Evolutionary conservation across 2,888 invertebrate species (phyloP).

Genomic region (Chironomus tentans): DNA sequence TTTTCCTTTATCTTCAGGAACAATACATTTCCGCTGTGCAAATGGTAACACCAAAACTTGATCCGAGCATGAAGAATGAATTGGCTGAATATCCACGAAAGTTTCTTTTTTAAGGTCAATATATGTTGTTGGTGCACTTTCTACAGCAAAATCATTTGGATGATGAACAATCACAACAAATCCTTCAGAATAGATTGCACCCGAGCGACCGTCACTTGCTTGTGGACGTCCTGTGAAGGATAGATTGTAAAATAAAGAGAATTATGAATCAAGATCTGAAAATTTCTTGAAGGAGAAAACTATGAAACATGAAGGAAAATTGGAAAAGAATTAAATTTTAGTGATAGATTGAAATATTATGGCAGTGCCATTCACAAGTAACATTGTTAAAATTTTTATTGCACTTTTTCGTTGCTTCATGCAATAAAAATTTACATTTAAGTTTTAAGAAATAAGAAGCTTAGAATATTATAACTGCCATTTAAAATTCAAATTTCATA

Average conservation of each 20-base stretch:
- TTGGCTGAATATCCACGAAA: constrained; percentile 39
- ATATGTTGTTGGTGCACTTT: constrained; percentile 37
- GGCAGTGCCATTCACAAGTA: no score
- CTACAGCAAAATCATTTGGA: constrained; percentile 40
- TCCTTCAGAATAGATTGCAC: constrained; percentile 38
- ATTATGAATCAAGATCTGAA: no score
- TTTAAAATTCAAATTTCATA: no score
- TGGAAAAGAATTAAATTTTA: neutral
- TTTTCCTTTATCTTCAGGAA: constrained; percentile 35
- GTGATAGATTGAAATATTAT: neutral
- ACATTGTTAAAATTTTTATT: no score
- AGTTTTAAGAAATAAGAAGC: no score
- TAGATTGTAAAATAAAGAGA: no score
- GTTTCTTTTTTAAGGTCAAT: constrained; percentile 39
- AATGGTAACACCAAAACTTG: constrained; percentile 38
- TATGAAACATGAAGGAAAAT: neutral
- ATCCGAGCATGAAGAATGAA: constrained; percentile 36
- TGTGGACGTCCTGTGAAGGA: constrained; percentile 12
- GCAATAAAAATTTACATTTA: no score
- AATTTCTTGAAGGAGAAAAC: neutral
- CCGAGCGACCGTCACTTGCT: constrained; percentile 35
- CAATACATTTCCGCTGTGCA: constrained; percentile 38
- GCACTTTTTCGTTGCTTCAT: no score
- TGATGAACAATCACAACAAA: constrained; percentile 39
- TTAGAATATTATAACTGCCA: no score